Conservation (phyloP, 2,888 invertebrate species). For the Andrena camellia region DNA sequence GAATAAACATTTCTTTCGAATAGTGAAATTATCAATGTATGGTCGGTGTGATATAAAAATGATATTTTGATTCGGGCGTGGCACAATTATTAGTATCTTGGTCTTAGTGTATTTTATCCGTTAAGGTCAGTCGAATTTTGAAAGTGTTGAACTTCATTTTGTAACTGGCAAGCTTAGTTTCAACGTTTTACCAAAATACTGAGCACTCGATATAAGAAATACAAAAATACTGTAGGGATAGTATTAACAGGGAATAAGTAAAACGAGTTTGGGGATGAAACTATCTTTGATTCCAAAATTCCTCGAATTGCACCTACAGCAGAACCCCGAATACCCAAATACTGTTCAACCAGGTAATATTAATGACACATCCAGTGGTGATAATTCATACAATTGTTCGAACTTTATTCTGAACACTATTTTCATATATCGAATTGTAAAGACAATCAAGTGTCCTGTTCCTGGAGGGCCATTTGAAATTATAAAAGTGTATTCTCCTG, state of each 20-base stretch:
- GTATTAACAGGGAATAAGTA: conserved; percentile 1
- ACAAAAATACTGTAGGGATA: conserved; percentile 10
- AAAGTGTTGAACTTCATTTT: conserved; percentile 3
- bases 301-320: background rate
- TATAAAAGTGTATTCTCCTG: no score
- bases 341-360: background rate
- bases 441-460: no score
- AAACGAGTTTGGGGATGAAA: background rate
- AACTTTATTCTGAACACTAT: no score
- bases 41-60: conserved; percentile 15
- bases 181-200: background rate
- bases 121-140: conserved; percentile 1
- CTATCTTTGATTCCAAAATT: background rate
- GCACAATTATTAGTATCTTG: background rate
- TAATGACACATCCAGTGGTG: background rate
- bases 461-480: no score
- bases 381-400: background rate
- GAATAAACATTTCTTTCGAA: conserved; percentile 10
- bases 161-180: background rate
- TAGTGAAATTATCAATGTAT: background rate
- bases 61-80: background rate
- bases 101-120: background rate
- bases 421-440: no score
- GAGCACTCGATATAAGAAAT: background rate
- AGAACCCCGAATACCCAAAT: background rate